A percentile compares a stretch with the other conserved stretches of the same genome.
These are phyloP conservation scores for Drosophila subquinaria DNA, from an alignment of 2,888 invertebrate species.

Conservation along the genomic window DNA sequence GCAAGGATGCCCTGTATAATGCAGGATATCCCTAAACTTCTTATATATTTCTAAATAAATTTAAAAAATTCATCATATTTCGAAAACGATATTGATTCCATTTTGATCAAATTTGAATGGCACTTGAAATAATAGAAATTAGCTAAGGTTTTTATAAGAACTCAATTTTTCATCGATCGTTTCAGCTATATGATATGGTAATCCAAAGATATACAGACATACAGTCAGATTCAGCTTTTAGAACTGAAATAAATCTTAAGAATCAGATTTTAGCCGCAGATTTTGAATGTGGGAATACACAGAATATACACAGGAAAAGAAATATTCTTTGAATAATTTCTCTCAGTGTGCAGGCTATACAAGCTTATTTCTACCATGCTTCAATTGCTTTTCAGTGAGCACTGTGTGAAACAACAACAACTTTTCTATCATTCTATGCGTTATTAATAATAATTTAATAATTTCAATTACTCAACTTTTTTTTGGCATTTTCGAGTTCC, in stretches of 20 bases:
- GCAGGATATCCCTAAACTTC: background rate
- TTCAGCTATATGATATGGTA: background rate
- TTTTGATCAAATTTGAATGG: background rate
- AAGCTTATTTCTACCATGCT: background rate
- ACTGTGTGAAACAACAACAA: constrained; percentile 5
- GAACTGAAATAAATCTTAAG: background rate
- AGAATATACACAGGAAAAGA: no score
- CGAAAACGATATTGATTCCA: background rate
- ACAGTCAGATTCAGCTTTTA: background rate
- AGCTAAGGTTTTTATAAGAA: background rate
- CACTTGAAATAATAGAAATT: background rate
- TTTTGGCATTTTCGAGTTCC: background rate
- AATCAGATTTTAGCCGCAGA: background rate
- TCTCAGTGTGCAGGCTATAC: background rate
- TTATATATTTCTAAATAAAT: no score
- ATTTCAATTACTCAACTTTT: constrained; percentile 14
- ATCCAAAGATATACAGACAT: background rate
- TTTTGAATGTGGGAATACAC: no score
- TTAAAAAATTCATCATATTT: background rate
- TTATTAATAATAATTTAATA: constrained; percentile 30
- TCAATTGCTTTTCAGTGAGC: background rate
- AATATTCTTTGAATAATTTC: background rate
- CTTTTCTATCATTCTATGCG: constrained; percentile 3
- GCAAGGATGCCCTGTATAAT: background rate
- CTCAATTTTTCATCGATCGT: background rate